Conservation (phyloP, 2,797 vertebrate genomes). For the Esox lucius region DNA sequence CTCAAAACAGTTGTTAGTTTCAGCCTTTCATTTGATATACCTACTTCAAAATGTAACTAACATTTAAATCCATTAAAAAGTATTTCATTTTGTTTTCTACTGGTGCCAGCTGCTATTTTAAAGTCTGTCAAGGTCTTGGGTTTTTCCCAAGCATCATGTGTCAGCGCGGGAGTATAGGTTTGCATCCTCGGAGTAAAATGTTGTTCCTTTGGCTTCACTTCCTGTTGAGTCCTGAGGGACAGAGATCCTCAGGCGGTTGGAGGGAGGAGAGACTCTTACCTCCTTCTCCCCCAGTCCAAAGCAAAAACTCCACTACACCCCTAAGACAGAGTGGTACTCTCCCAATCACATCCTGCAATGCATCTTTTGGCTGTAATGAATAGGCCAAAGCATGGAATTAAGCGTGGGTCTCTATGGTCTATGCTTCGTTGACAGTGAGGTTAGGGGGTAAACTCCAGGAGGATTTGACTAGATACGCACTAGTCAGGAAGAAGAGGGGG, state of each 20-base stretch:
- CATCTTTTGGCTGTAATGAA: neutral
- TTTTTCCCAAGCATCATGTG: neutral
- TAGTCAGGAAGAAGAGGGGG: neutral
- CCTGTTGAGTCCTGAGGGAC: constrained; percentile 49
- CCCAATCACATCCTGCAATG: neutral
- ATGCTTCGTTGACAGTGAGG: neutral
- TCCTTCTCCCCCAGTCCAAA: neutral
- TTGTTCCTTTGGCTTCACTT: constrained; percentile 28
- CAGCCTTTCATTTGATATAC: neutral
- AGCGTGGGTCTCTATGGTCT: neutral
- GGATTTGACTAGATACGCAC: neutral
- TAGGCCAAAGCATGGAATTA: constrained; percentile 9
- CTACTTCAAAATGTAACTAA: neutral
- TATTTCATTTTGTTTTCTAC: neutral
- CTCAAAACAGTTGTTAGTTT: too few relatives aligned
- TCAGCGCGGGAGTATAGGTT: constrained; percentile 5
- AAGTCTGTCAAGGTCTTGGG: neutral
- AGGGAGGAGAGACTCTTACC: neutral
- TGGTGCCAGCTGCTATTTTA: neutral
- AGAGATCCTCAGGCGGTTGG: constrained; percentile 29
- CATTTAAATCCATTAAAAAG: neutral
- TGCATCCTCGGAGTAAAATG: constrained; percentile 20
- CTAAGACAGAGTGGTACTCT: neutral
- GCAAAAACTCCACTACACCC: neutral
- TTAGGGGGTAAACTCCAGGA: neutral